Evolutionary conservation across 2,888 invertebrate species (phyloP).

Genomic region (Arge pagana): DNA sequence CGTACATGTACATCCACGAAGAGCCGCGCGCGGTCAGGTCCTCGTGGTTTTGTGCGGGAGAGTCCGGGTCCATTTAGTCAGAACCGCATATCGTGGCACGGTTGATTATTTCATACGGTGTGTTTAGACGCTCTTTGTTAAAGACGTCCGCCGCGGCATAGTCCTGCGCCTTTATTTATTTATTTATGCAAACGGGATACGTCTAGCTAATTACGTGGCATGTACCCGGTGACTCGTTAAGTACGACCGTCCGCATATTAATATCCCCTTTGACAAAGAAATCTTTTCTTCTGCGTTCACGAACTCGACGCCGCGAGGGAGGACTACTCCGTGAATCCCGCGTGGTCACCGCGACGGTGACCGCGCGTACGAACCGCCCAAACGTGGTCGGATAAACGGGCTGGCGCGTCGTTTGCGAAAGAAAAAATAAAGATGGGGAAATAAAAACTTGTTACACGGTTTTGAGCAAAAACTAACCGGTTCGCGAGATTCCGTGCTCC

Average conservation of each 20-base stretch:
- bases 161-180: conserved; percentile 38
- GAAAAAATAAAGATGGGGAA: no score
- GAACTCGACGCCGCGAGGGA: no score
- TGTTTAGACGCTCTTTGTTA: conserved; percentile 13
- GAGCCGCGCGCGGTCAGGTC: no score
- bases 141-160: conserved; percentile 1
- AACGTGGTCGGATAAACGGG: no score
- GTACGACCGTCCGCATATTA: conserved; percentile 22
- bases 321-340: no score
- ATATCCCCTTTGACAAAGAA: conserved; percentile 10
- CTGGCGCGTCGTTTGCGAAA: no score
- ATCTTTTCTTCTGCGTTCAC: background rate
- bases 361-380: no score
- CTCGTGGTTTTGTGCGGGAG: background rate
- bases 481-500: no score
- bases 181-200: conserved; percentile 44
- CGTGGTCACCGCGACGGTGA: no score
- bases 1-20: no score
- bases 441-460: no score
- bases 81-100: conserved; percentile 17
- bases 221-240: conserved; percentile 20
- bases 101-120: conserved; percentile 16
- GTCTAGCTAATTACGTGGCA: conserved; percentile 46
- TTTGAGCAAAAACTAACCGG: no score
- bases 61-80: conserved; percentile 8